A percentile compares a stretch with the other conserved stretches of the same genome.
These are phyloP conservation scores for Ianthella basta DNA, from an alignment of 37 sponge, comb jelly and placozoan genomes.

Conservation along the genomic window DNA sequence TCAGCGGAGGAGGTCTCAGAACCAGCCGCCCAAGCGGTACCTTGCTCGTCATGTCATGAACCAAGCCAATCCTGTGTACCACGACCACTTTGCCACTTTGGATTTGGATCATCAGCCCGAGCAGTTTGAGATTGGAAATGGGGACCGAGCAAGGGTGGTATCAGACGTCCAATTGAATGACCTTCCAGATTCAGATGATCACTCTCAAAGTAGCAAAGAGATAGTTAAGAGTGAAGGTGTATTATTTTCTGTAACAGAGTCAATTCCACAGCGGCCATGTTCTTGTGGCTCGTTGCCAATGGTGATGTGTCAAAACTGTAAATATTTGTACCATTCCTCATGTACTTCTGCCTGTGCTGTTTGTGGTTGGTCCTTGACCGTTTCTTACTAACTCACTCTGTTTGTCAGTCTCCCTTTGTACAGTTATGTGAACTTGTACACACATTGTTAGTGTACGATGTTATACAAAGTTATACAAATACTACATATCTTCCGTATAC, in stretches of 20 bases:
- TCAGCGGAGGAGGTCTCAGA: background rate
- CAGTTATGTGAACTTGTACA: background rate
- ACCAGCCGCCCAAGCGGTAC: background rate
- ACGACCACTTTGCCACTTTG: constrained; percentile 28
- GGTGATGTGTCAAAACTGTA: constrained; percentile 21
- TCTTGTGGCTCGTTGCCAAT: background rate
- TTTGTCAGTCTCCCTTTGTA: background rate
- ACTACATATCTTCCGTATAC: no score
- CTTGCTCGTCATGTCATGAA: background rate
- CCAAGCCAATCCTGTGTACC: constrained; percentile 6
- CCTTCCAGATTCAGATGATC: no score
- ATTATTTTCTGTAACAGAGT: no score
- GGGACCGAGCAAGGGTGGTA: no score
- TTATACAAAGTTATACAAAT: background rate
- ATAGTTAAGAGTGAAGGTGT: no score
- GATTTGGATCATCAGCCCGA: background rate
- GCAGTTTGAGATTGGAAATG: background rate
- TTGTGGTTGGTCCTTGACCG: background rate
- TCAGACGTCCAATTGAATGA: no score
- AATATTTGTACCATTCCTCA: constrained; percentile 15
- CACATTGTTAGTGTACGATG: background rate
- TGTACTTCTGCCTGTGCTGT: background rate
- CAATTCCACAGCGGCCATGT: no score
- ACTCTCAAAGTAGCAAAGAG: no score
- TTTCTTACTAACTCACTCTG: background rate